A percentile compares a stretch with the other conserved stretches of the same genome.
These are phyloP conservation scores for Aricia artaxerxes DNA, from an alignment of 2,888 invertebrate genomes.

Conservation along the genomic window DNA sequence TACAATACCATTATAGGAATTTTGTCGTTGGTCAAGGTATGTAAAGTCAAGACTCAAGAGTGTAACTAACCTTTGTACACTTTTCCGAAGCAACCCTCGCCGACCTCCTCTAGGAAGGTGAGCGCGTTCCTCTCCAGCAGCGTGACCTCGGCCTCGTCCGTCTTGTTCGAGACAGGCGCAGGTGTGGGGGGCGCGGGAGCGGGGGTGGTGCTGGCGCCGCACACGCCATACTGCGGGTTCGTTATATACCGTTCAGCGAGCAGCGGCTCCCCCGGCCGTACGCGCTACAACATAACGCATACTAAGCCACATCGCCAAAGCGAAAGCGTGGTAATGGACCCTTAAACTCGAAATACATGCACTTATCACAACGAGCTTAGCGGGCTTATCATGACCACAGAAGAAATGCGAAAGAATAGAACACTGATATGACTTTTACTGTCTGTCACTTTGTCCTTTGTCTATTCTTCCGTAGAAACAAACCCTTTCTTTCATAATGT, in stretches of 20 bases:
- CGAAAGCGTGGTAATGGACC: slow-evolving; percentile 33
- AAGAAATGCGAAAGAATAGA: too few species aligned
- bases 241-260: slow-evolving; percentile 87
- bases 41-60: not conserved
- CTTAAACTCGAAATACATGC: not conserved
- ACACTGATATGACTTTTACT: too few species aligned
- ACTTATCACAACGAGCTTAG: not conserved
- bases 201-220: slow-evolving; percentile 58
- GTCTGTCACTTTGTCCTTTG: too few species aligned
- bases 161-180: slow-evolving; percentile 52
- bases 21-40: too few species aligned
- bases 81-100: slow-evolving; percentile 94
- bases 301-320: slow-evolving; percentile 44
- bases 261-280: slow-evolving; percentile 81
- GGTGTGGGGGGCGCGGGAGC: slow-evolving; percentile 46
- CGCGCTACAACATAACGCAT: slow-evolving; percentile 65
- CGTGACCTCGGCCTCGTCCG: slow-evolving; percentile 74
- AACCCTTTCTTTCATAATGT: not conserved
- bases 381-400: not conserved
- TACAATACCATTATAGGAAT: too few species aligned
- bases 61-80: slow-evolving; percentile 89
- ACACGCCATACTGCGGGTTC: slow-evolving; percentile 87
- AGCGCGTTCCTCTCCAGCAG: slow-evolving; percentile 84
- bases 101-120: slow-evolving; percentile 87
- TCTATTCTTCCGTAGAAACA: not conserved